Percentiles rank a stretch among this genome's conserved stretches.
Evolutionary conservation across 2,888 invertebrate genomes (phyloP).

Genomic region (Ophioninae sp.): DNA sequence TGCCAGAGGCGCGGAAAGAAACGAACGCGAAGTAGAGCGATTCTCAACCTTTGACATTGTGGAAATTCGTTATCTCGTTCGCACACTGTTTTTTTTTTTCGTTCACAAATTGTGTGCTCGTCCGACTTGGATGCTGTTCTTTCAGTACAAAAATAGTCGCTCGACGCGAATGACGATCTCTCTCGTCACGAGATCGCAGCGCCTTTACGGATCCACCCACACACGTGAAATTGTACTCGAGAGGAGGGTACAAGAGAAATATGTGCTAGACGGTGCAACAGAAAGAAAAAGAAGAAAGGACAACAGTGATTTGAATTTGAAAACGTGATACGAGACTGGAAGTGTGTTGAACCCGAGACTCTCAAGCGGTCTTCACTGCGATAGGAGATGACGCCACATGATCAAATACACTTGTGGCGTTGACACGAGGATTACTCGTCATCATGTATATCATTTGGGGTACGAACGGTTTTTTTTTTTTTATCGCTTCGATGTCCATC

Average conservation of each 20-base stretch:
- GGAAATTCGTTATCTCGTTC: conserved; percentile 40
- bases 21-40: conserved; percentile 10
- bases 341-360: conserved; percentile 8
- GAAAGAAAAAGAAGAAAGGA: background rate
- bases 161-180: background rate
- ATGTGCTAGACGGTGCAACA: background rate
- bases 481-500: background rate
- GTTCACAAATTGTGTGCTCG: conserved; percentile 23
- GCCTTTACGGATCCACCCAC: background rate
- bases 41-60: conserved; percentile 58
- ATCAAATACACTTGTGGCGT: conserved; percentile 22
- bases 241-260: background rate
- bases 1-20: background rate
- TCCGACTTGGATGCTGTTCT: conserved; percentile 10
- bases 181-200: background rate
- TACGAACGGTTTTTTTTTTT: conserved; percentile 24
- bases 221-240: background rate
- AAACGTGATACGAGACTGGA: conserved; percentile 6
- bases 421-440: conserved; percentile 26
- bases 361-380: background rate
- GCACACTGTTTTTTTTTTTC: background rate
- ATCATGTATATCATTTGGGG: conserved; percentile 56
- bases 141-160: conserved; percentile 51
- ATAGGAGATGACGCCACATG: conserved; percentile 21
- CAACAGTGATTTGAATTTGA: conserved; percentile 1